Percentiles rank a stretch among this genome's conserved stretches.
Evolutionary conservation across 2,888 invertebrate genomes (phyloP).

Genomic region (Uropetala carovei): DNA sequence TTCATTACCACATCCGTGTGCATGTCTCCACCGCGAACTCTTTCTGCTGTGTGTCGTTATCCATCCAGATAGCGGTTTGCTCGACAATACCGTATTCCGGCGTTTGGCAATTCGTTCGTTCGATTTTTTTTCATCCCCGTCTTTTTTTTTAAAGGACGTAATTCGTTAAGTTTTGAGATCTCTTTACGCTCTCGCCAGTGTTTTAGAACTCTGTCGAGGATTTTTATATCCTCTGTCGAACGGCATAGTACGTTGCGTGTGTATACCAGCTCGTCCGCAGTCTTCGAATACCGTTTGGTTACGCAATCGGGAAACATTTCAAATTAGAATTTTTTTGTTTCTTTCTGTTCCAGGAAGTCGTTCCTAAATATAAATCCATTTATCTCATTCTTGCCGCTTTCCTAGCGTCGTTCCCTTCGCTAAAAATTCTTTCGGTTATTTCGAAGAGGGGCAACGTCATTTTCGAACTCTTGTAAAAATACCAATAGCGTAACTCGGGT

Average conservation of each 20-base stretch:
- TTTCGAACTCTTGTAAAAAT: background rate
- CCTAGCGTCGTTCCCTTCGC: background rate
- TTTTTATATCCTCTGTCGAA: no score
- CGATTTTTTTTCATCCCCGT: background rate
- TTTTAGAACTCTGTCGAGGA: no score
- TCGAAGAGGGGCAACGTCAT: background rate
- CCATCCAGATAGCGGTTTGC: background rate
- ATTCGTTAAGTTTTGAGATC: background rate
- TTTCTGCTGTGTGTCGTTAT: no score
- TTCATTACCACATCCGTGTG: background rate
- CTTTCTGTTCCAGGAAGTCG: background rate
- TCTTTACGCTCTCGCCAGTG: no score
- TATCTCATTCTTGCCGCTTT: background rate
- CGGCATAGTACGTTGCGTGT: no score
- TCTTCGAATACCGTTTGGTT: background rate
- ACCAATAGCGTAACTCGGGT: background rate
- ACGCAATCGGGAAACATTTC: constrained; percentile 22
- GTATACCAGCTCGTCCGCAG: no score
- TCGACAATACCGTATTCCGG: background rate
- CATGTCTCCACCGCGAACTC: no score
- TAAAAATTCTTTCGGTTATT: background rate
- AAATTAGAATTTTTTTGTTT: background rate
- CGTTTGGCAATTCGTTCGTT: background rate
- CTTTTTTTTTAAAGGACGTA: background rate
- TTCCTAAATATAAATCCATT: constrained; percentile 18